Evolutionary conservation across 2,888 invertebrate species (phyloP), one percentile per base, ranked within the genome.

Genomic region (Polydrusus cervinus): DNA sequence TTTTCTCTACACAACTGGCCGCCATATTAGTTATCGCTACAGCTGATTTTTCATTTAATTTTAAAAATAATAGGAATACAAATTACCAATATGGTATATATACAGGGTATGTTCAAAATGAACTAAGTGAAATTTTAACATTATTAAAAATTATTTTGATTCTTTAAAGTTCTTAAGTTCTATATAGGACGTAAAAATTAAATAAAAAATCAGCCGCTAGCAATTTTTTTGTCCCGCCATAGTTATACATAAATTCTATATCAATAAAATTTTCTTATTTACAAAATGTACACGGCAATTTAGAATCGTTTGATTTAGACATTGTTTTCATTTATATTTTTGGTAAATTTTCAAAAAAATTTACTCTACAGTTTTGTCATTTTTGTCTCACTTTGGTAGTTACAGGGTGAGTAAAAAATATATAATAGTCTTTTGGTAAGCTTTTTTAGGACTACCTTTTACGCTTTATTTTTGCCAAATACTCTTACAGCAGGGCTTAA

Each of bases 1-100:
- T 72, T 73, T 77, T 77, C 90, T 91, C 90, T 89, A 87, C 90
- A 90, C 90, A 91, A 92, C 92, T 92, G 92, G 92, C 92, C 92
- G 88, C 61, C 47, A 66, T 61, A 55, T 74, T 64, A 43, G 49
- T 51, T 66, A 57, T 66, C 71, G 74, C 69, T 70, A 66, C 57
- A 60, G 74, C 74, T 74, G 70, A 70, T 18, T 45, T 47, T 64
- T 38, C 20, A 51, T 49, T 71, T 49, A 72, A 71, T 47, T 45
- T 60, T 71, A 71, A 71, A 74, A 76, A 79, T 77, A 76, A 77
- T 74, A 79, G 78, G 78, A 77, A 67, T 73, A 73, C 30, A 66
- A 68, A 64, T 61, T 70, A 74, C 74, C 74, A 71, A 75, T 75
- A 71, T 75, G 71, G 71, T 71, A 75, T 71, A 60, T 57, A 75